phyloP scores from a whole-genome alignment of 1,140 invertebrate genomes.

The Brachystomella parvula region DNA sequence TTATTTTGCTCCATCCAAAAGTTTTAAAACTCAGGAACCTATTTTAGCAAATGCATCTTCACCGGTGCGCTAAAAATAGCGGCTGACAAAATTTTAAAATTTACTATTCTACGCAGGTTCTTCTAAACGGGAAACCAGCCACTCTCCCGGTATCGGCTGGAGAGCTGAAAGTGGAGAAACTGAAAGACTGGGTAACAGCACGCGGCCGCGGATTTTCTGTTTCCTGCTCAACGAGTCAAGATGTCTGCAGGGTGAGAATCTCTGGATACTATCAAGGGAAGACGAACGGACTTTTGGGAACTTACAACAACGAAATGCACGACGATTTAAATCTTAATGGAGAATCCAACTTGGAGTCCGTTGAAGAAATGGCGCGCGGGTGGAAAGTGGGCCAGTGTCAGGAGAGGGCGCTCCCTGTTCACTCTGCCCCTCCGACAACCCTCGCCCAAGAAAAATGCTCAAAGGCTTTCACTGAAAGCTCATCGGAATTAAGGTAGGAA shows the following conservation, averaged over 20 bases:
- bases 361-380: conserved; percentile 9
- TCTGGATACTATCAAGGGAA: conserved; percentile 75
- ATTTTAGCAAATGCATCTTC: no score
- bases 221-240: conserved; percentile 42
- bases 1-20: no score
- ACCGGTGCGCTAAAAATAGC: no score
- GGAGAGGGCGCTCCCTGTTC: conserved; percentile 2
- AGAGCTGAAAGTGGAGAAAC: conserved; percentile 35
- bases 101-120: conserved; percentile 1
- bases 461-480: conserved; percentile 6
- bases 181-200: conserved; percentile 21
- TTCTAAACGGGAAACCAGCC: not conserved
- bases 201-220: not conserved
- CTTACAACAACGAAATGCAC: conserved; percentile 73
- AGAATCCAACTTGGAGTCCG: not conserved
- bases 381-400: conserved; percentile 23
- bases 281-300: conserved; percentile 73
- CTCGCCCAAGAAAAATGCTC: conserved; percentile 10
- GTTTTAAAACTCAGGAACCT: no score
- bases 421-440: not conserved
- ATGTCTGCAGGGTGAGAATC: conserved; percentile 57
- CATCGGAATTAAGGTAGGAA: not conserved
- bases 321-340: conserved; percentile 54
- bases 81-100: no score
- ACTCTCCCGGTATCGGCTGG: conserved; percentile 10